A percentile compares a stretch with the other conserved stretches of the same genome.
phyloP scores from a whole-genome alignment of 2,113 vertebrate species.

The Grus americana region DNA sequence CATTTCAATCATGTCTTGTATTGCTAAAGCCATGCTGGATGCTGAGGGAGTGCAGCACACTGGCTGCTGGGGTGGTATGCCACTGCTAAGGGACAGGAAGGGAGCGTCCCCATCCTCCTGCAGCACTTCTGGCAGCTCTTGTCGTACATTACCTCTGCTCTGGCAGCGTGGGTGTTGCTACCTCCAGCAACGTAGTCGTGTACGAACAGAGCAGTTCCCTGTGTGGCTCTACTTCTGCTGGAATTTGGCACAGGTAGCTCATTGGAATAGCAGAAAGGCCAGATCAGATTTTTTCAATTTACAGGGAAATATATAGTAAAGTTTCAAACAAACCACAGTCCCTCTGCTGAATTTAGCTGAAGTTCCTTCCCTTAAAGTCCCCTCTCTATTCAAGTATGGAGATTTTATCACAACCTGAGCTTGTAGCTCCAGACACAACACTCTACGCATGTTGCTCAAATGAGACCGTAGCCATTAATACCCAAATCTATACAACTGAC shows the following conservation, averaged over 20 bases:
- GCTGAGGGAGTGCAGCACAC: background rate
- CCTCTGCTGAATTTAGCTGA: background rate
- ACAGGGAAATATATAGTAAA: background rate
- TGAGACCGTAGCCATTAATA: background rate
- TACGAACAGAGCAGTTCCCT: background rate
- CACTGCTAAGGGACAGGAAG: background rate
- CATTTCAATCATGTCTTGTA: background rate
- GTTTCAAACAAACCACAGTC: background rate
- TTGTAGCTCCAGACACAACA: too few species aligned
- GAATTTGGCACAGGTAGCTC: background rate
- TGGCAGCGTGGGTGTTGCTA: background rate
- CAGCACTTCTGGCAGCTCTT: background rate
- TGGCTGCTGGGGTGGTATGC: background rate
- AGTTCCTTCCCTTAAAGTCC: background rate
- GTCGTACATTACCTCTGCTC: background rate
- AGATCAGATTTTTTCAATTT: background rate
- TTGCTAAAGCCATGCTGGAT: background rate
- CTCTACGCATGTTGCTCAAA: background rate
- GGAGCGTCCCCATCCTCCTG: background rate
- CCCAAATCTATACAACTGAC: background rate
- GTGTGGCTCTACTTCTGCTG: background rate
- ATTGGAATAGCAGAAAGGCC: background rate
- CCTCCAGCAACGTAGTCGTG: background rate
- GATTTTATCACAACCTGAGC: background rate
- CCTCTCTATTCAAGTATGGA: background rate